Conservation (phyloP, 2,888 invertebrate species). For the Priocnemis perturbator region DNA sequence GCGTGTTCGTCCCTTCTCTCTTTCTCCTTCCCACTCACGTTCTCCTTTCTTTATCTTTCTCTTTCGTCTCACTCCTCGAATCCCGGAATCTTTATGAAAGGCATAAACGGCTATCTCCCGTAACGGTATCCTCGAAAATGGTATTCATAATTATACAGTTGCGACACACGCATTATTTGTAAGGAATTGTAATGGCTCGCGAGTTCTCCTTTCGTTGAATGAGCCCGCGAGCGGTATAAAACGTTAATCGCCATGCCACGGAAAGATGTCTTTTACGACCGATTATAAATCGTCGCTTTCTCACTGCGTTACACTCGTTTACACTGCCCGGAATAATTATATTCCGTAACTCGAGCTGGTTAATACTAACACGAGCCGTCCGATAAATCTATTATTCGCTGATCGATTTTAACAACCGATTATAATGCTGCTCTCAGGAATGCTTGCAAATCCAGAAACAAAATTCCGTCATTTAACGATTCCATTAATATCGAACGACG, state of each 20-base stretch:
- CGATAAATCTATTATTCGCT: constrained; percentile 25
- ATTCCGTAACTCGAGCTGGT: constrained; percentile 34
- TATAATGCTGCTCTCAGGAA: not conserved
- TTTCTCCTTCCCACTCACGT: not conserved
- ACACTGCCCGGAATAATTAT: constrained; percentile 40
- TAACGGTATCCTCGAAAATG: constrained; percentile 63
- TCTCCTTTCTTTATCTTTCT: constrained; percentile 7
- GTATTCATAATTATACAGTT: constrained; percentile 67
- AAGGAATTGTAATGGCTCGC: constrained; percentile 61
- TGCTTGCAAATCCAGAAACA: not conserved
- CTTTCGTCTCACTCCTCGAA: constrained; percentile 42
- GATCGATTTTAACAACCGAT: constrained; percentile 8
- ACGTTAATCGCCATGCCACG: constrained; percentile 55
- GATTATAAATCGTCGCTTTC: constrained; percentile 62
- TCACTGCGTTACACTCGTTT: constrained; percentile 45
- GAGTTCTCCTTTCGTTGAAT: constrained; percentile 51
- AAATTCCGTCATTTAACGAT: not conserved
- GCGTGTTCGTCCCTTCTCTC: constrained; percentile 1
- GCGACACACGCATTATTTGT: constrained; percentile 64
- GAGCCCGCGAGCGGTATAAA: constrained; percentile 50
- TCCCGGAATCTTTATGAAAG: constrained; percentile 62
- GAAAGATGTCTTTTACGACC: constrained; percentile 59
- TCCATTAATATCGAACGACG: not conserved
- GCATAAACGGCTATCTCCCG: constrained; percentile 54
- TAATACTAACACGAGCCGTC: constrained; percentile 28